These are phyloP conservation scores for Oophaga sylvatica DNA, from an alignment of 2,797 vertebrate species.

Conservation along the genomic window DNA sequence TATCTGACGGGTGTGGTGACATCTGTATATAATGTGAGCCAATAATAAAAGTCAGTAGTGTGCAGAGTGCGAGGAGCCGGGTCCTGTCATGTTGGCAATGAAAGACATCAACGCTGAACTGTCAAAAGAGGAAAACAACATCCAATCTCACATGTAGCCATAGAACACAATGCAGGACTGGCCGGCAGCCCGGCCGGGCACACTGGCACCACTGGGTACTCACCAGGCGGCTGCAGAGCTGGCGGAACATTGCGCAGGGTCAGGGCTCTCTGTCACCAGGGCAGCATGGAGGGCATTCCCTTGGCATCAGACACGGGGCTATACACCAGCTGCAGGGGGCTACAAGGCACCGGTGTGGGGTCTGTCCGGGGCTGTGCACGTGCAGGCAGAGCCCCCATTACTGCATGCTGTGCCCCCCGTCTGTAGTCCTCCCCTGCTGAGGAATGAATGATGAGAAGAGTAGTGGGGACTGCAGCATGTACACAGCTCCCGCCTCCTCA, in stretches of 20 bases:
- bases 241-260: slow-evolving; percentile 32
- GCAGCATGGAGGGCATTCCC: not conserved
- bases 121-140: too few relatives aligned
- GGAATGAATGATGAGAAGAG: slow-evolving; percentile 39
- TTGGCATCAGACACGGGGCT: not conserved
- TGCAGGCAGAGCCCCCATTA: not conserved
- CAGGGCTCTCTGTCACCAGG: not conserved
- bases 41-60: too few relatives aligned
- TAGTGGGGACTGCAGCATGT: slow-evolving; percentile 46
- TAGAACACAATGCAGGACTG: not conserved
- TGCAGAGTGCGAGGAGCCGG: too few relatives aligned
- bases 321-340: not conserved
- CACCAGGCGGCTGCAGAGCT: slow-evolving; percentile 37
- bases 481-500: slow-evolving; percentile 30
- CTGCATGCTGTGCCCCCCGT: not conserved
- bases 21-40: not conserved
- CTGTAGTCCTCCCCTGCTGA: not conserved
- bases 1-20: too few relatives aligned
- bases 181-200: not conserved
- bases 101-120: too few relatives aligned
- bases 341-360: not conserved
- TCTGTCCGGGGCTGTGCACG: too few relatives aligned
- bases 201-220: not conserved
- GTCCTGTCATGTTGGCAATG: too few relatives aligned
- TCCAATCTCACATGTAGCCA: too few relatives aligned